phyloP scores from a whole-genome alignment of 2,113 vertebrate genomes.

The Psophia crepitans region DNA sequence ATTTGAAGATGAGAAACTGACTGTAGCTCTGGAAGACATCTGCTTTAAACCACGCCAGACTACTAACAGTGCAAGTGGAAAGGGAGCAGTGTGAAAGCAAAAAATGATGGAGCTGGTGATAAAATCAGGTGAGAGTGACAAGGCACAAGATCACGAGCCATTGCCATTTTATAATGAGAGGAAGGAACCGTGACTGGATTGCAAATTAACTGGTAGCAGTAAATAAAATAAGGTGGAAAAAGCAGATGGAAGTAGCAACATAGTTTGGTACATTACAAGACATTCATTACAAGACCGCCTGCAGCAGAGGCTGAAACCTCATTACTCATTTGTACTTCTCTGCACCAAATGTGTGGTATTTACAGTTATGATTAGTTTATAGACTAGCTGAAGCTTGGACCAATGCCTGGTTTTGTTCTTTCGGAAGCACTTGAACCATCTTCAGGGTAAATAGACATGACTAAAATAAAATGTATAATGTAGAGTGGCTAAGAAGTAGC shows the following conservation, averaged over 20 bases:
- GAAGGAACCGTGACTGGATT: neutral
- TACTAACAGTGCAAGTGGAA: neutral
- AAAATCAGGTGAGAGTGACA: neutral
- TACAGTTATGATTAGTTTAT: conserved; percentile 30
- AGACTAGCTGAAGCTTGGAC: neutral
- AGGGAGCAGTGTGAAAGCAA: neutral
- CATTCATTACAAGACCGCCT: neutral
- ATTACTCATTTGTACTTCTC: conserved; percentile 48
- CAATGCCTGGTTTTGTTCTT: neutral
- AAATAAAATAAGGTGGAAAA: conserved; percentile 11
- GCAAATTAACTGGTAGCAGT: neutral
- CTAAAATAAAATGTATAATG: neutral
- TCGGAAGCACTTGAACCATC: neutral
- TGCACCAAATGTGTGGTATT: conserved; percentile 51
- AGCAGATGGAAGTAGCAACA: conserved; percentile 13
- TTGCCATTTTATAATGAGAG: neutral
- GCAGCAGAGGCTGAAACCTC: conserved; percentile 49
- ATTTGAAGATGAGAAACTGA: neutral
- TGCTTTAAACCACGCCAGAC: rapidly evolving
- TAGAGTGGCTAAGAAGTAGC: neutral
- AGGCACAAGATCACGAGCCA: neutral
- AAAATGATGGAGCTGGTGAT: neutral
- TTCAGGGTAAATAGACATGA: neutral
- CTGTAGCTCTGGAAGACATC: neutral
- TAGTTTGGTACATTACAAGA: neutral